Percentiles rank a stretch among this genome's conserved stretches.
Evolutionary conservation across 2,888 invertebrate genomes (phyloP).

Genomic region (Eristalis pertinax): DNA sequence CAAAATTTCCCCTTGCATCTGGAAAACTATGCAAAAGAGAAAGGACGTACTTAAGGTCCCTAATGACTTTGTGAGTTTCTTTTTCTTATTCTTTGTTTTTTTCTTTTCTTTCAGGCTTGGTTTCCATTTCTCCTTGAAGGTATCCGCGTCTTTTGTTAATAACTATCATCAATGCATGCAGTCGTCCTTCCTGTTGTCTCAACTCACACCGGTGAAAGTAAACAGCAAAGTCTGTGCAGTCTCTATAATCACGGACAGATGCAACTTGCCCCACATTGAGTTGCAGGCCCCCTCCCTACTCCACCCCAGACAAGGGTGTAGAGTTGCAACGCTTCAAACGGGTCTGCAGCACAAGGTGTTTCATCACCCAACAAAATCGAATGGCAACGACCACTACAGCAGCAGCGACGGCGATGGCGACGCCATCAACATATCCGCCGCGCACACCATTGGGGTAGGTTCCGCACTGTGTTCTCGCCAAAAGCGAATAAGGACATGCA

Average conservation of each 20-base stretch:
- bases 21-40: not conserved
- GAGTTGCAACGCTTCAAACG: constrained; percentile 35
- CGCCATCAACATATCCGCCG: constrained; percentile 26
- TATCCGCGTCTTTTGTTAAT: not conserved
- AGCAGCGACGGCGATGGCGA: not conserved
- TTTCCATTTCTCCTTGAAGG: not conserved
- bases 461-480: constrained; percentile 32
- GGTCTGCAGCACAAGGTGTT: constrained; percentile 59
- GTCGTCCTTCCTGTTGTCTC: not conserved
- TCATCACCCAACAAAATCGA: constrained; percentile 5
- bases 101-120: not conserved
- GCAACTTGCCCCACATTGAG: constrained; percentile 59
- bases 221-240: constrained; percentile 15
- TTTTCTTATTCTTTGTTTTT: too few species aligned
- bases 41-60: not conserved
- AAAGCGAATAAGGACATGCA: constrained; percentile 58
- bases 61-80: not conserved
- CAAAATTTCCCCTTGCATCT: not conserved
- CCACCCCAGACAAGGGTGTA: constrained; percentile 1
- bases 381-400: not conserved
- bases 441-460: constrained; percentile 53
- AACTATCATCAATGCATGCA: not conserved
- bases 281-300: too few species aligned
- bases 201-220: constrained; percentile 46
- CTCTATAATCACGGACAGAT: constrained; percentile 60